Evolutionary conservation across 2,888 invertebrate species (phyloP).

Genomic region (Parochlus steinenii): DNA sequence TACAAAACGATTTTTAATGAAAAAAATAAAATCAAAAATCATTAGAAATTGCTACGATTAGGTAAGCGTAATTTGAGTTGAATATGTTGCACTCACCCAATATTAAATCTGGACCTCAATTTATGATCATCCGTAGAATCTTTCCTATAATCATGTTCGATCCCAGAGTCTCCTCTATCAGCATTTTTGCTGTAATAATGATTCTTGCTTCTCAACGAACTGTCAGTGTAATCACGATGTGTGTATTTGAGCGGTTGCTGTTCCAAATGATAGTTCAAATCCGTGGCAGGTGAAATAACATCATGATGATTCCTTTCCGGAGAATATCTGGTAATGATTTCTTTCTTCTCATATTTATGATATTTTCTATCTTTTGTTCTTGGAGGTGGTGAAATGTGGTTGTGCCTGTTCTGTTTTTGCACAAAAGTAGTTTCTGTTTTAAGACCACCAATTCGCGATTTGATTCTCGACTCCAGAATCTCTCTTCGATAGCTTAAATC

Average conservation of each 20-base stretch:
- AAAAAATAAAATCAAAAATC: conserved; percentile 1
- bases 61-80: too few relatives aligned
- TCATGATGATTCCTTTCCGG: conserved; percentile 23
- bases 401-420: too few relatives aligned
- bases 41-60: too few relatives aligned
- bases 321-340: conserved; percentile 23
- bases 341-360: conserved; percentile 21
- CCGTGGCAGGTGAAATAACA: conserved; percentile 21
- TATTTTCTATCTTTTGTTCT: conserved; percentile 25
- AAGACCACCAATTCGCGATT: conserved; percentile 33
- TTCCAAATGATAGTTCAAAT: conserved; percentile 14
- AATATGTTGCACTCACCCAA: conserved; percentile 10
- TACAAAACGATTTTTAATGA: background rate
- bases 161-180: conserved; percentile 54
- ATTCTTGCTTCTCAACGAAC: conserved; percentile 22
- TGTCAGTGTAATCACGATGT: conserved; percentile 20
- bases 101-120: conserved; percentile 8
- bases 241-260: conserved; percentile 24
- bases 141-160: conserved; percentile 62
- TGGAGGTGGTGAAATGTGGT: conserved; percentile 33
- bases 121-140: conserved; percentile 42
- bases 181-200: conserved; percentile 32
- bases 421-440: too few relatives aligned
- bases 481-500: conserved; percentile 58
- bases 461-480: conserved; percentile 56